Base-by-base conservation (phyloP, 2,113 vertebrate species). In the Argyrosomus japonicus region DNA sequence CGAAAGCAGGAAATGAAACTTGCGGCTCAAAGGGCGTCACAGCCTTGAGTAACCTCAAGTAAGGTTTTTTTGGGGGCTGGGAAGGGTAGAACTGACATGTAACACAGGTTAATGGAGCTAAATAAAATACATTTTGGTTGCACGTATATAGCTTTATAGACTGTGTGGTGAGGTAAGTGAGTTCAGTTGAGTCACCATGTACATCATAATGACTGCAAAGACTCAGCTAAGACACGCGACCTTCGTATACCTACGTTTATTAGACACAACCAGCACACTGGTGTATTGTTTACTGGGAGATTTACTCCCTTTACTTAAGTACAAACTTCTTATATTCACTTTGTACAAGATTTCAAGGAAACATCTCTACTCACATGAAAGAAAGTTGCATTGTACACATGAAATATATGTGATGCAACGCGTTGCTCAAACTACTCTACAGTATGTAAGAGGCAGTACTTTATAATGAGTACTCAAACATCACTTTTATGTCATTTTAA, bases 1-100 rank as follows among this genome's bases (percentile, higher is more conserved):
- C 29, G 69, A 91, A 87, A 90, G 85, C 92, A 94, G 93, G 94
- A 95, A 95, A 90, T 94, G 88, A 85, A 90, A 82, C 60, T 74
- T 92, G 88, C 50, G 83, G 88, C 79, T 73, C 17, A 29, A 72
- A 81, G 88, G 86, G 91, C 43, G 91, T 88, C 74, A 76, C 27
- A 25, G 78, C 1, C 13, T 83, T 74, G 74, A 63, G 75, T 65
- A 83, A 91, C 29, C 58, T 71, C 4, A 0, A 71, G 79, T 36
- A 36, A 51, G 47, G 53, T 80, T 60, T 80, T 60, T 21, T 53
- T 63, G 6, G 67, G 6, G 67, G 73, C 21, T 69, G 50, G 18
- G 13, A 63, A 17, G 71, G 70, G 51, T 63, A 17, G 48, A 47
- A 18, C 5, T 68, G 21, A 23, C 4, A 2, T 51, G 13, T 60